phyloP scores from a whole-genome alignment of 1,140 invertebrate species.

The Solenopsis fugax region DNA sequence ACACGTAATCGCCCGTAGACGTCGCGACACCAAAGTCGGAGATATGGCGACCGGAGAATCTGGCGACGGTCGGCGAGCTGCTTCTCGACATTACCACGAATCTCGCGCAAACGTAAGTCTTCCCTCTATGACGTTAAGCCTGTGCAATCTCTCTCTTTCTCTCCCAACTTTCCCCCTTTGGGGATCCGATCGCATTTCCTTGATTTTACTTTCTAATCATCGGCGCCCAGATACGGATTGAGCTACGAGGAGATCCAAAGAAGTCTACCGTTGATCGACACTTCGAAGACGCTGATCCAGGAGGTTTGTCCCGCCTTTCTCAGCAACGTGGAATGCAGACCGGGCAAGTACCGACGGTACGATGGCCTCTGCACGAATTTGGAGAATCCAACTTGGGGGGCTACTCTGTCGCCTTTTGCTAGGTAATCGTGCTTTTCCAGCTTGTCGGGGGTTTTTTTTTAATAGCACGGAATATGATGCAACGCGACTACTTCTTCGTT shows the following conservation, averaged over 20 bases:
- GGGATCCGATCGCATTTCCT: background rate
- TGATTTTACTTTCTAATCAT: slow-evolving; percentile 17
- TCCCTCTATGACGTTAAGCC: background rate
- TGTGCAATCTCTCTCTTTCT: background rate
- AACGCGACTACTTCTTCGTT: background rate
- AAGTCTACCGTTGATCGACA: slow-evolving; percentile 95
- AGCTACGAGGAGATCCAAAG: slow-evolving; percentile 95
- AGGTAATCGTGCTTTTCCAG: slow-evolving; percentile 86
- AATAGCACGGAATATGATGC: background rate
- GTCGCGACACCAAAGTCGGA: slow-evolving; percentile 90
- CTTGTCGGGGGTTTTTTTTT: background rate
- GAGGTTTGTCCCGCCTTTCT: slow-evolving; percentile 96
- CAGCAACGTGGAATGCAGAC: slow-evolving; percentile 94
- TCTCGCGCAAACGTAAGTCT: slow-evolving; percentile 93
- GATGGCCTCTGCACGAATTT: slow-evolving; percentile 98
- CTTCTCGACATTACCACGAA: slow-evolving; percentile 94
- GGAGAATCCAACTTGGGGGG: slow-evolving; percentile 96
- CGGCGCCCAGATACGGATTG: slow-evolving; percentile 91
- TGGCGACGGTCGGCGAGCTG: slow-evolving; percentile 94
- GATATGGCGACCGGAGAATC: slow-evolving; percentile 92
- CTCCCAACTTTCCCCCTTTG: background rate
- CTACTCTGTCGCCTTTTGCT: slow-evolving; percentile 93
- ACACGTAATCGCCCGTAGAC: slow-evolving; percentile 86
- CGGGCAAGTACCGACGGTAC: slow-evolving; percentile 95
- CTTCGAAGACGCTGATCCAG: slow-evolving; percentile 94